Base-by-base conservation (phyloP, 2,797 vertebrate species). In the Centroberyx gerrardi region DNA sequence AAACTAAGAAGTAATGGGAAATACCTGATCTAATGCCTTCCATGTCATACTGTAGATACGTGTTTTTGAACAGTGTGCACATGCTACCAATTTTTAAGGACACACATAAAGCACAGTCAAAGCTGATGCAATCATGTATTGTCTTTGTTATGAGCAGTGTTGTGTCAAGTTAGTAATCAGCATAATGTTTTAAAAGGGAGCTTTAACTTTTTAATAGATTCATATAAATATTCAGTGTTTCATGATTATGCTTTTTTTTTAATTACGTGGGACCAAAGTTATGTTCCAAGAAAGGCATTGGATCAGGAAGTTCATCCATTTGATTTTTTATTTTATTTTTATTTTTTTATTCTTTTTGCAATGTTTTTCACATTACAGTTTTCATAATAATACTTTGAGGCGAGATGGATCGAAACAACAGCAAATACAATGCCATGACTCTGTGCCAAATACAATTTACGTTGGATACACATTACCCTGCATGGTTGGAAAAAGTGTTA, bases 391-490 rank as follows among this genome's bases (percentile, higher is more conserved):
- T 33, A 53, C 18, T 2, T 48, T 29, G 56, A 22, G 27, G 22
- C 52, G 22, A 40, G 17, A 6, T 42, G 46, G 29, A 65, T 68
- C 1, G 8, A 29, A 61, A 72, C 66, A 71, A 42, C 38, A 49
- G n/a, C 40, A 48, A 70, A 59, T 58, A 52, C 15, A 62, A 36
- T 59, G 22, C 31, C 7, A 29, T 8, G 4, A 63, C 38, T 44
- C 13, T 73, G 42, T 67, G 67, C 72, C 70, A 79, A 81, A 73
- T 73, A 63, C 31, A 74, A 44, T 75, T 68, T 22, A 59, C 53
- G 75, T 72, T 78, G 58, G 46, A 84, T 67, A 68, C 8, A 53
- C 61, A 54, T 79, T 67, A 73, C 58, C 61, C 56, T 76, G 62
- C 66, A 54, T 33, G 18, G 62, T 12, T 67, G 52, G 13, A 69